These are phyloP conservation scores for Drosophila setifemur DNA, from an alignment of 1,140 invertebrate genomes.

Conservation along the genomic window DNA sequence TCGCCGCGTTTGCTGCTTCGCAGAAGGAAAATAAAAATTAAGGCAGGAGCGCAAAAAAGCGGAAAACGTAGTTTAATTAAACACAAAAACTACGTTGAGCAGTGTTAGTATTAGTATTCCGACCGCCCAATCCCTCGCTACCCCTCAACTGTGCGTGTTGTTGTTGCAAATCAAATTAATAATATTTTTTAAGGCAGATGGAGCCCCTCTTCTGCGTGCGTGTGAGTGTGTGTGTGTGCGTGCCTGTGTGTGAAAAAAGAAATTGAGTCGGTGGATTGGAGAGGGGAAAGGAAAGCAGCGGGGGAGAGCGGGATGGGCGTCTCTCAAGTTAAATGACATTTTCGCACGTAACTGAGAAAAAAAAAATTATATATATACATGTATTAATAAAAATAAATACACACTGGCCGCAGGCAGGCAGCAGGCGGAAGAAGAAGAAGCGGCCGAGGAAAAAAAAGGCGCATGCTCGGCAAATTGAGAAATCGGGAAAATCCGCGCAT, in stretches of 20 bases:
- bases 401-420: conserved; percentile 50
- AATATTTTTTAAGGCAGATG: conserved; percentile 33
- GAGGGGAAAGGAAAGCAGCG: conserved; percentile 29
- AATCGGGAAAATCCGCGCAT: conserved; percentile 5
- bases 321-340: conserved; percentile 60
- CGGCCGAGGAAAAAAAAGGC: too few relatives aligned
- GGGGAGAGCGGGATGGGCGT: conserved; percentile 37
- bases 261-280: too few relatives aligned
- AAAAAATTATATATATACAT: conserved; percentile 50
- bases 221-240: conserved; percentile 16
- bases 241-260: conserved; percentile 37
- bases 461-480: conserved; percentile 45
- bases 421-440: conserved; percentile 29
- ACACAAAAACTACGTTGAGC: not conserved
- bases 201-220: conserved; percentile 18
- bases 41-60: not conserved
- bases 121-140: not conserved
- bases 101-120: not conserved
- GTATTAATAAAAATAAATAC: conserved; percentile 65
- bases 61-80: not conserved
- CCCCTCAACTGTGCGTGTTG: not conserved
- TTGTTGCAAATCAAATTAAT: conserved; percentile 33
- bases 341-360: conserved; percentile 55
- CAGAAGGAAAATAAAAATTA: conserved; percentile 2
- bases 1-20: not conserved